Evolutionary conservation across 2,888 invertebrate species (phyloP).

Genomic region (Glaucopsyche alexis): DNA sequence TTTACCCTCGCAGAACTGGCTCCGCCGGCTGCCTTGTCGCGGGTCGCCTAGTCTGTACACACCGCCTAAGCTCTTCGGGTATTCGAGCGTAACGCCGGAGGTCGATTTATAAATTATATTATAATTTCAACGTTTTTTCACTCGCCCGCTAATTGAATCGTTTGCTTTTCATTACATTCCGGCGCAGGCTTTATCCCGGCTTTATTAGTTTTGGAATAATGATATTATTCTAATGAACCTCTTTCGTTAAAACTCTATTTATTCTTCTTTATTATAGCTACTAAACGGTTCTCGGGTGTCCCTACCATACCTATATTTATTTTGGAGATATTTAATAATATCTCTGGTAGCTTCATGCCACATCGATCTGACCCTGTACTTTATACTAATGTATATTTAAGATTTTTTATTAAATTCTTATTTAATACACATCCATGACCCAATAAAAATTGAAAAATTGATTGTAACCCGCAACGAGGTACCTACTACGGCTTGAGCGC

Average conservation of each 20-base stretch:
- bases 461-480: no score
- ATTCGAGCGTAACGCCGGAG: slow-evolving; percentile 19
- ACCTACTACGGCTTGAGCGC: no score
- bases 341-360: no score
- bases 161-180: slow-evolving; percentile 23
- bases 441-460: no score
- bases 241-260: not conserved
- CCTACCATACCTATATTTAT: not conserved
- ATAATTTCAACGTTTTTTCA: slow-evolving; percentile 13
- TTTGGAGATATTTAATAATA: not conserved
- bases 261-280: not conserved
- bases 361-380: no score
- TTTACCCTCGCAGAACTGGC: not conserved
- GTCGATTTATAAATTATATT: slow-evolving; percentile 22
- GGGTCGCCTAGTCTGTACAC: not conserved
- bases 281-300: not conserved
- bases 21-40: not conserved
- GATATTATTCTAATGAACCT: slow-evolving; percentile 3
- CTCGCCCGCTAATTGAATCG: slow-evolving; percentile 11
- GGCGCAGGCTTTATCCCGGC: not conserved
- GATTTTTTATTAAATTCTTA: no score
- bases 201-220: slow-evolving; percentile 10
- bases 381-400: no score
- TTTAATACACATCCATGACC: no score
- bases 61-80: not conserved